Evolutionary conservation across 2,888 invertebrate species (phyloP).

Genomic region (Tryphoninae sp.): DNA sequence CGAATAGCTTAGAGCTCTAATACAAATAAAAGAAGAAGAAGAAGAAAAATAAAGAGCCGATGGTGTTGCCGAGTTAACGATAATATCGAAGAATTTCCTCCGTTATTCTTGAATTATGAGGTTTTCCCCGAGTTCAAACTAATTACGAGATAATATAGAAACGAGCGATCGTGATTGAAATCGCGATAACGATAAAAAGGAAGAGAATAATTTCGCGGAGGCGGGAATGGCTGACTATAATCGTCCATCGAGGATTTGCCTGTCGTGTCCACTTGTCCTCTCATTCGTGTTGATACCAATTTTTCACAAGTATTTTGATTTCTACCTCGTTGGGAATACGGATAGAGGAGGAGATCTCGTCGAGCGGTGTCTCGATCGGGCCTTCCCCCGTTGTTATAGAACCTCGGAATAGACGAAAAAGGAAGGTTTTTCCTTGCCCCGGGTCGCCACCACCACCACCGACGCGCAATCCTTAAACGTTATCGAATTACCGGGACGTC

Average conservation of each 20-base stretch:
- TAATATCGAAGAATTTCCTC: background rate
- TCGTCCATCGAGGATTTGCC: no score
- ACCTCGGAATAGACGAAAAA: background rate
- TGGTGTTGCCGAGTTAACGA: background rate
- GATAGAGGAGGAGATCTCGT: background rate
- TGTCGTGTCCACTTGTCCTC: no score
- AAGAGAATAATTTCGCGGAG: no score
- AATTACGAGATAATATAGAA: no score
- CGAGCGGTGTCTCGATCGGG: slow-evolving; percentile 17
- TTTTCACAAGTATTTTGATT: slow-evolving; percentile 30
- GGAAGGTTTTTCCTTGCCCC: background rate
- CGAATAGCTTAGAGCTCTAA: slow-evolving; percentile 3
- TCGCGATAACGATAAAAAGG: no score
- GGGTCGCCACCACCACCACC: background rate
- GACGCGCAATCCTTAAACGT: slow-evolving; percentile 39
- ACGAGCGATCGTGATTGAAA: no score
- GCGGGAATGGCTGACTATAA: no score
- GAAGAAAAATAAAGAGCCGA: background rate
- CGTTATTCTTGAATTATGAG: no score
- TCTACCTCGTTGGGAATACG: background rate
- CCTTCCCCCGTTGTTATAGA: background rate
- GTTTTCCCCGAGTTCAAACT: no score
- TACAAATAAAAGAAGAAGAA: background rate
- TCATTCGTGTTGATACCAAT: background rate
- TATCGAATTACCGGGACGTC: slow-evolving; percentile 49